Base-by-base conservation (phyloP, 1,140 invertebrate species). In the Leucophenga varia region DNA sequence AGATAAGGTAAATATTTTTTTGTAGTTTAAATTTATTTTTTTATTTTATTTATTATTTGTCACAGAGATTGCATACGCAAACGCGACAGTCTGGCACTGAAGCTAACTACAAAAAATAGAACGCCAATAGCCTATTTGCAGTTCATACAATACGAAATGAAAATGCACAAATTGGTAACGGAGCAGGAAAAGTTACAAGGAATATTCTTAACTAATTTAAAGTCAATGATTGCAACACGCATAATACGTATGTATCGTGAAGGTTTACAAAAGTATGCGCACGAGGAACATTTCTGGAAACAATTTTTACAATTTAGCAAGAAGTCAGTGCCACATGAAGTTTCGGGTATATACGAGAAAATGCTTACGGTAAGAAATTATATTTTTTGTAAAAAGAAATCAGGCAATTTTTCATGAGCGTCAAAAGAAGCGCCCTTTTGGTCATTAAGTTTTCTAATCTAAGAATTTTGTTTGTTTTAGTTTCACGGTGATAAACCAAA, bases 261-360 rank as follows among this genome's bases (percentile, higher is more conserved):
- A 22, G 67, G 57, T n/a, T 28, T 70, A 8, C 18, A 16, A 0
- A 58, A 63, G 21, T 73, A 64, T 39, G 45, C 46, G 1, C 59
- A 72, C 10, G 65, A 72, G 9, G 51, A 55, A 32, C 48, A 53
- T 5, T 45, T 73, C 3, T 73, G 70, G 70, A 47, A 51, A 9
- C 59, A 57, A 10, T 73, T 52, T 40, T 59, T 73, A 9, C 56
- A 72, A 31, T 73, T 72, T 19, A 61, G 55, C 39, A 72, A 72
- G 18, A 67, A 63, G 37, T 51, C 44, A 0, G 55, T 46, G 8
- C 58, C 64, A 4, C 44, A 59, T 3, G 63, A 73, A 44, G 65
- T 72, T 5, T 52, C 70, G 1, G 63, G 63, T 18, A 72, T 70
- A 17, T 73, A 72, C 25, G 70, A 73, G 25, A 72, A 72, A 44